phyloP scores from a whole-genome alignment of 2,113 vertebrate genomes.

The Manacus vitellinus region DNA sequence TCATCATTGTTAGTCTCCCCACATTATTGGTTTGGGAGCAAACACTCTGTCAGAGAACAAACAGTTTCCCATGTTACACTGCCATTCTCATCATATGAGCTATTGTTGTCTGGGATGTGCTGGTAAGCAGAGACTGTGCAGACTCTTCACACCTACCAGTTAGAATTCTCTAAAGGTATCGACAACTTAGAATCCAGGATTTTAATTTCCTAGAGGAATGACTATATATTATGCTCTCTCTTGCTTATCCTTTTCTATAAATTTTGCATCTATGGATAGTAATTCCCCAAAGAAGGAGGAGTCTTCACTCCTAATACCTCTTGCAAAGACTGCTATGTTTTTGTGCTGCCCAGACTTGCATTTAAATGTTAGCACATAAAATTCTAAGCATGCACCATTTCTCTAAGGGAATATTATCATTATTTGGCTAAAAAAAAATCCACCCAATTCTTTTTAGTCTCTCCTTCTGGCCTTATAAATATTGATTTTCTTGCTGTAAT shows the following conservation, averaged over 20 bases:
- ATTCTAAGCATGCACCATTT: not conserved
- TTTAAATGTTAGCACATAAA: not conserved
- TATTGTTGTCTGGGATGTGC: not conserved
- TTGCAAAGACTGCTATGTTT: not conserved
- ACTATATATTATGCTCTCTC: not conserved
- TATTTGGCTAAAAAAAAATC: not conserved
- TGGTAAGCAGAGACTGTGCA: not conserved
- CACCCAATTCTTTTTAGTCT: not conserved
- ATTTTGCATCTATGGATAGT: not conserved
- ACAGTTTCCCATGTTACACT: not conserved
- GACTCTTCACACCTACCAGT: not conserved
- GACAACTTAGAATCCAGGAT: not conserved
- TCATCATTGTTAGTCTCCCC: not conserved
- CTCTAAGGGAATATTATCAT: not conserved
- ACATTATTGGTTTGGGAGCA: not conserved
- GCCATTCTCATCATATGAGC: not conserved
- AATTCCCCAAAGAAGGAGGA: not conserved
- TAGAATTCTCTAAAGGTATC: not conserved
- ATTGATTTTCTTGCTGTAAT: not conserved
- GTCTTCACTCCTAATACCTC: not conserved
- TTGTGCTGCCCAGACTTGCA: not conserved
- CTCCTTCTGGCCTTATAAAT: not conserved
- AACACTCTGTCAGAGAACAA: not conserved
- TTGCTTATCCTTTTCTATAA: not conserved
- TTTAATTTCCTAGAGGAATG: not conserved